Evolutionary conservation across 2,113 vertebrate species (phyloP).

Genomic region (Passer montanus): DNA sequence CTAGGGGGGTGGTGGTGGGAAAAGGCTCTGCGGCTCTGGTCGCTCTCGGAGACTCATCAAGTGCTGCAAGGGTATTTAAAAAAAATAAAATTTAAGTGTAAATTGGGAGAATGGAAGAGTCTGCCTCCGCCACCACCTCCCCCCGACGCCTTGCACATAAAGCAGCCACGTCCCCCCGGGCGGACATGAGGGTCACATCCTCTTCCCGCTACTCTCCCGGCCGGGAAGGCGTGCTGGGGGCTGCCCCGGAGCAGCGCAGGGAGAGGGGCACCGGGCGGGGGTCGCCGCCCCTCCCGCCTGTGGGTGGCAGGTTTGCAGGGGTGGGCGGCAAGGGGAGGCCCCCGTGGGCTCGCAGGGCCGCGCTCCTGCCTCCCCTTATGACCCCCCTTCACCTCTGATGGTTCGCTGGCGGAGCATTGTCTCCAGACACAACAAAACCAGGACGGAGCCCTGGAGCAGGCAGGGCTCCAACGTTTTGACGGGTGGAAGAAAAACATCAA

Average conservation of each 20-base stretch:
- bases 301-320: neutral
- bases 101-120: neutral
- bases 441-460: constrained; percentile 11
- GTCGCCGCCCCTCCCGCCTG: neutral
- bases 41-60: neutral
- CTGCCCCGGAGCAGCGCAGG: neutral
- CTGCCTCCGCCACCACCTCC: neutral
- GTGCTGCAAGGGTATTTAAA: neutral
- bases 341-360: neutral
- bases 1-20: neutral
- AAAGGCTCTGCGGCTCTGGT: neutral
- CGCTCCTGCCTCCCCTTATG: neutral
- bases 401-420: constrained; percentile 22
- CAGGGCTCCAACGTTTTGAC: constrained; percentile 52
- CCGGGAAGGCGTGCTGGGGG: neutral
- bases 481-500: constrained; percentile 46
- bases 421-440: constrained; percentile 57
- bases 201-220: neutral
- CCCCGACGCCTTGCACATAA: neutral
- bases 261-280: neutral
- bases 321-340: neutral
- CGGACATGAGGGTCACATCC: constrained; percentile 31
- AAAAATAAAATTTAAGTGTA: neutral
- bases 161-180: neutral
- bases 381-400: constrained; percentile 37